Percentiles rank a stretch among this genome's conserved stretches.
Evolutionary conservation across 2,113 vertebrate species (phyloP).

Genomic region (Notarius quadriscutis): DNA sequence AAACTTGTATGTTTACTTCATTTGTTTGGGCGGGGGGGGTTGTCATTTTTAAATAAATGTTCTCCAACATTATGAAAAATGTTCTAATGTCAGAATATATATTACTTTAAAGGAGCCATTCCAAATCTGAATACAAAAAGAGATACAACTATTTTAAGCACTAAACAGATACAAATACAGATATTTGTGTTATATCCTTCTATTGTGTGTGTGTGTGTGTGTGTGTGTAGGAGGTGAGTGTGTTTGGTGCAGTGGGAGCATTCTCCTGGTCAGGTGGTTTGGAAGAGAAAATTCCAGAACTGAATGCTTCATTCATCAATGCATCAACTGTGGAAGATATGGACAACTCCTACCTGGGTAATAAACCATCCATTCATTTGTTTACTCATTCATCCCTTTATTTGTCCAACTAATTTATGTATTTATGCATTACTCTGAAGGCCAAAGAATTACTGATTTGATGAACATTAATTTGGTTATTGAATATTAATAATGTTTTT

Average conservation of each 20-base stretch:
- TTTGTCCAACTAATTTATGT: neutral
- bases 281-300: neutral
- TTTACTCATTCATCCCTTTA: neutral
- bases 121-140: neutral
- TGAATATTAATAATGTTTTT: neutral
- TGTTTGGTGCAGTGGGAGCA: slow-evolving; percentile 57
- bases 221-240: slow-evolving; percentile 40
- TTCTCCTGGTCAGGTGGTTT: slow-evolving; percentile 61
- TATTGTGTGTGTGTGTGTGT: slow-evolving; percentile 16
- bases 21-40: no score
- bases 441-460: neutral
- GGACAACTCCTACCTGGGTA: slow-evolving; percentile 58
- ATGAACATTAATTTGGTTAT: neutral
- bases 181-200: no score
- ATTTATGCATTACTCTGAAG: neutral
- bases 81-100: neutral
- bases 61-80: neutral
- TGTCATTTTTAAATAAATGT: neutral
- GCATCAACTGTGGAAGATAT: slow-evolving; percentile 42
- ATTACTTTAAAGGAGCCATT: neutral
- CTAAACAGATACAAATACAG: no score
- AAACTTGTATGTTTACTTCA: neutral
- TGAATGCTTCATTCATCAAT: slow-evolving; percentile 52
- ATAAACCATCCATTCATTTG: neutral
- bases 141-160: no score